Evolutionary conservation across 2,888 invertebrate genomes (phyloP).

Genomic region (Drosophila ezoana): DNA sequence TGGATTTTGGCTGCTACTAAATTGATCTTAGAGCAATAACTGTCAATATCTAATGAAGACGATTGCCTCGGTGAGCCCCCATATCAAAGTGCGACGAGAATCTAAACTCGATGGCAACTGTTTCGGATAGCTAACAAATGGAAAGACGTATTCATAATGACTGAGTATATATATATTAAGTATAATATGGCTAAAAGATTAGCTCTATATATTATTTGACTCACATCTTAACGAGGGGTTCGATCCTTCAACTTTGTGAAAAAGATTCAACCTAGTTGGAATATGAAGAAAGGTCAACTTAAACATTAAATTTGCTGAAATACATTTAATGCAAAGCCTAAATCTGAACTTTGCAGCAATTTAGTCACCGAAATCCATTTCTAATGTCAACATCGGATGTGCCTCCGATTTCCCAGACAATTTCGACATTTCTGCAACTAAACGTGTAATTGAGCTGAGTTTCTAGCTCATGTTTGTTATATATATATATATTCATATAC

Average conservation of each 20-base stretch:
- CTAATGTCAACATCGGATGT: background rate
- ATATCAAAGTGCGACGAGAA: background rate
- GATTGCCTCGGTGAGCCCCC: slow-evolving; percentile 9
- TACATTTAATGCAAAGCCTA: no score
- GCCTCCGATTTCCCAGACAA: slow-evolving; percentile 11
- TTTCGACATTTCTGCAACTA: background rate
- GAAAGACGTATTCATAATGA: no score
- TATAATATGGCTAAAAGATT: no score
- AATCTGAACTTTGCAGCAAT: no score
- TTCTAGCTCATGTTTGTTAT: slow-evolving; percentile 19
- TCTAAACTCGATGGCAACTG: background rate
- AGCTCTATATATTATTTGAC: no score
- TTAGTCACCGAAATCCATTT: background rate
- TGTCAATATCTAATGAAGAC: slow-evolving; percentile 30
- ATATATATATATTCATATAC: background rate
- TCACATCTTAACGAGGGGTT: no score
- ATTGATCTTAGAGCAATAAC: slow-evolving; percentile 26
- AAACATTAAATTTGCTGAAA: no score
- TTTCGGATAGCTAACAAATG: no score
- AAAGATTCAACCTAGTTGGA: no score
- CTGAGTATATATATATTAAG: no score
- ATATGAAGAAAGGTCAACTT: no score
- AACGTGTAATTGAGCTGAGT: slow-evolving; percentile 19
- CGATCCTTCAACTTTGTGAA: no score
- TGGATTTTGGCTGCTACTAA: background rate